Base-by-base conservation (phyloP, 2,888 invertebrate genomes). In the Hylaea fasciaria region DNA sequence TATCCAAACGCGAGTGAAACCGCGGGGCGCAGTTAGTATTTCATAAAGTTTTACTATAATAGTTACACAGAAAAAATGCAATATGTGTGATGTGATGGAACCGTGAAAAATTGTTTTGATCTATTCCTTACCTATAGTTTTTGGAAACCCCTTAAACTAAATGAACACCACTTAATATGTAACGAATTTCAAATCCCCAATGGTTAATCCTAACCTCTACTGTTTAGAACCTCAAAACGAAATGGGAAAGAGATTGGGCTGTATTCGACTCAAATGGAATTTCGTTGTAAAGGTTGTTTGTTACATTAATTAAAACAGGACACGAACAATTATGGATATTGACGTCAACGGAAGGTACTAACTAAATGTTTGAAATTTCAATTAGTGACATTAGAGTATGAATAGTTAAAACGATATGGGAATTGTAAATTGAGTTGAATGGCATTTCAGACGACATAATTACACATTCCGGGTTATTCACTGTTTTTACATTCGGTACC, bases 311-410 rank as follows among this genome's bases (percentile, higher is more conserved):
- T 59, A 69, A 62, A 65, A 70, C 72, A 70, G 74, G 78, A 77
- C 63, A 73, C 66, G 22, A 57, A 55, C 68, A 75, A 75, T 79
- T 72, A 73, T 59, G 54, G 37, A 48, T 54, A 59, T 52, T 66
- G 59, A 74, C 73, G 71, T 72, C 73, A 74, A 72, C 73, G 71
- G 78, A 76, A 71, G 72, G 69, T 40, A 66, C 69, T 56, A 63
- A 65, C 69, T 65, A 56, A 64, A 64, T 64, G 62, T 28, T 45
- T 59, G 57, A 66, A 66, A 62, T 65, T 62, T 58, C 52, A 62
- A 63, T 60, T 64, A 62, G 56, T 60, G 55, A 51, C 57, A 37
- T 57, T 57, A 37, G 22, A 52, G 54, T 54, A 62, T 56, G 57
- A 62, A 59, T 51, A 49, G 53, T 55, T 58, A 51, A 47, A 55